Evolutionary conservation across 2,797 vertebrate genomes (phyloP).

Genomic region (Leptatherina wallacei): DNA sequence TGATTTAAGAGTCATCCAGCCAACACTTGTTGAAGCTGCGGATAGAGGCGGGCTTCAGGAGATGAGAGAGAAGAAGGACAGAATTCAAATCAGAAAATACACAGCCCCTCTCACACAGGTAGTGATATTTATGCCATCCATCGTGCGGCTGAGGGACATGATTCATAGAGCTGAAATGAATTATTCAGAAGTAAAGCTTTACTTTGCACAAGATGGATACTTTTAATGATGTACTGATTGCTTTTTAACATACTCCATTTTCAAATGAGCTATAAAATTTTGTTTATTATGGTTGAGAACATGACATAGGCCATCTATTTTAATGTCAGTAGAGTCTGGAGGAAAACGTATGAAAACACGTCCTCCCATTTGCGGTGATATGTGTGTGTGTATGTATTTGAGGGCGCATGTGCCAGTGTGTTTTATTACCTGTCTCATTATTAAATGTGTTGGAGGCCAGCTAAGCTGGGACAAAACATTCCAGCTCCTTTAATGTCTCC

Average conservation of each 20-base stretch:
- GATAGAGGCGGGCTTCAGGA: conserved; percentile 35
- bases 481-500: conserved; percentile 83
- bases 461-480: conserved; percentile 80
- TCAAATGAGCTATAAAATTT: conserved; percentile 77
- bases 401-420: conserved; percentile 60
- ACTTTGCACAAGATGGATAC: conserved; percentile 73
- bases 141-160: conserved; percentile 56
- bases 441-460: conserved; percentile 79
- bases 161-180: conserved; percentile 70
- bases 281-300: conserved; percentile 79
- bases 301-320: conserved; percentile 74
- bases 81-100: conserved; percentile 62
- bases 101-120: conserved; percentile 67
- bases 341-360: conserved; percentile 62
- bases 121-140: conserved; percentile 67
- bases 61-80: conserved; percentile 64
- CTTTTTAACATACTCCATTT: conserved; percentile 76
- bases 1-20: conserved; percentile 81
- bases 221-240: conserved; percentile 77
- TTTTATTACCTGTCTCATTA: conserved; percentile 86
- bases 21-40: conserved; percentile 74
- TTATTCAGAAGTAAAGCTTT: conserved; percentile 69
- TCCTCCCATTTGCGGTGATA: conserved; percentile 48
- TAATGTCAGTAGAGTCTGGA: conserved; percentile 63
- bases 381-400: conserved; percentile 30